Conservation (phyloP, 1,140 invertebrate genomes). For the Atta colombica region DNA sequence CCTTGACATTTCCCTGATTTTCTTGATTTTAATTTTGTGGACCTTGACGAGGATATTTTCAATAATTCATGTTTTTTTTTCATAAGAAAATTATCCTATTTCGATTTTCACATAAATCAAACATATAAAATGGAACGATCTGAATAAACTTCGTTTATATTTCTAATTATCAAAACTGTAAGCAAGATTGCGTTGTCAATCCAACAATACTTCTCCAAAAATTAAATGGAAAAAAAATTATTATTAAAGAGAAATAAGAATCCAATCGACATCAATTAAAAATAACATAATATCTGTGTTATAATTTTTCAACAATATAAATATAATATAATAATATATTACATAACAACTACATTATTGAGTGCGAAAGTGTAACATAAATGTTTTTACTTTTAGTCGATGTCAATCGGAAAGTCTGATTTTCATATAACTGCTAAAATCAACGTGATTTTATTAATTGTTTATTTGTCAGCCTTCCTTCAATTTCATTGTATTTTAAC, state of each 20-base stretch:
- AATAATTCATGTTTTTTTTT: conserved; percentile 31
- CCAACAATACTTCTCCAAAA: neutral
- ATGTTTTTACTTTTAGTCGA: no score
- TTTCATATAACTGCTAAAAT: neutral
- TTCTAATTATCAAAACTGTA: neutral
- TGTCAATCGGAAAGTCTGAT: neutral
- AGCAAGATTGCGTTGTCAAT: neutral
- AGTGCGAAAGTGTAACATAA: no score
- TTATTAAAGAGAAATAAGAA: neutral
- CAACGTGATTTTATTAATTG: neutral
- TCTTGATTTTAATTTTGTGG: no score
- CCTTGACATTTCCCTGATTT: no score
- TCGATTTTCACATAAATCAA: conserved; percentile 10
- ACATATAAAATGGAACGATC: neutral
- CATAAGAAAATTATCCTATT: conserved; percentile 29
- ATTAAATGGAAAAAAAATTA: neutral
- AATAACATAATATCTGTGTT: no score
- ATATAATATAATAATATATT: no score
- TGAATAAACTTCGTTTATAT: neutral
- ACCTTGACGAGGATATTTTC: no score
- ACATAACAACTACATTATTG: no score
- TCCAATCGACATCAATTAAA: no score
- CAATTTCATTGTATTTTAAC: neutral
- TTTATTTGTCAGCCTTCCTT: neutral
- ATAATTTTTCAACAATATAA: no score